Conservation (phyloP, 2,113 vertebrate species). For the Oryzias javanicus region DNA sequence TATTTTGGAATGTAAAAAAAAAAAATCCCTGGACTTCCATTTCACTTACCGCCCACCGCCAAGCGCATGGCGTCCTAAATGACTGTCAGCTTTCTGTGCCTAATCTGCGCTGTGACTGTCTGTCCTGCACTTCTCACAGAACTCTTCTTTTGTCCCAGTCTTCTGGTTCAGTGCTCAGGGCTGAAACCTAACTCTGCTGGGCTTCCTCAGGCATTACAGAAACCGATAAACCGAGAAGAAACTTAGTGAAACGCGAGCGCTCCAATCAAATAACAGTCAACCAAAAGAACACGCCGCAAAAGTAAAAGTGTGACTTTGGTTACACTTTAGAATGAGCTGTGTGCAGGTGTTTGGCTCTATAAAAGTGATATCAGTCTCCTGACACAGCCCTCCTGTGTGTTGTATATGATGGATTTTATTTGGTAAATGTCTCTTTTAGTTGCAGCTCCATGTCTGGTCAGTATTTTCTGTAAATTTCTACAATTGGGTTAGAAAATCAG, state of each 20-base stretch:
- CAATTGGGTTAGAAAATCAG: no score
- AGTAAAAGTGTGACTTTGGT: conserved; percentile 72
- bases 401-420: conserved; percentile 55
- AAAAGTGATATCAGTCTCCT: conserved; percentile 13
- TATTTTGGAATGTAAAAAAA: conserved; percentile 32
- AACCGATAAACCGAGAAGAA: conserved; percentile 53
- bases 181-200: conserved; percentile 53
- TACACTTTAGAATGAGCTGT: conserved; percentile 37
- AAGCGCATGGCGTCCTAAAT: conserved; percentile 25
- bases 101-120: conserved; percentile 57
- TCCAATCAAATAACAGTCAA: conserved; percentile 74
- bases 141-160: conserved; percentile 62
- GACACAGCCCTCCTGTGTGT: conserved; percentile 38
- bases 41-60: conserved; percentile 22
- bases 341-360: not conserved
- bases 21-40: no score
- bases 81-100: conserved; percentile 60
- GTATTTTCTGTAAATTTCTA: conserved; percentile 26
- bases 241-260: conserved; percentile 75
- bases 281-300: conserved; percentile 52
- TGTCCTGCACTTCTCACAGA: conserved; percentile 51
- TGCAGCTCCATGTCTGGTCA: conserved; percentile 17
- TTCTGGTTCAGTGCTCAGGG: conserved; percentile 59
- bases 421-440: conserved; percentile 57
- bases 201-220: conserved; percentile 46